Evolutionary conservation across 1,140 invertebrate species (phyloP).

Genomic region (Drosophila arawakana): DNA sequence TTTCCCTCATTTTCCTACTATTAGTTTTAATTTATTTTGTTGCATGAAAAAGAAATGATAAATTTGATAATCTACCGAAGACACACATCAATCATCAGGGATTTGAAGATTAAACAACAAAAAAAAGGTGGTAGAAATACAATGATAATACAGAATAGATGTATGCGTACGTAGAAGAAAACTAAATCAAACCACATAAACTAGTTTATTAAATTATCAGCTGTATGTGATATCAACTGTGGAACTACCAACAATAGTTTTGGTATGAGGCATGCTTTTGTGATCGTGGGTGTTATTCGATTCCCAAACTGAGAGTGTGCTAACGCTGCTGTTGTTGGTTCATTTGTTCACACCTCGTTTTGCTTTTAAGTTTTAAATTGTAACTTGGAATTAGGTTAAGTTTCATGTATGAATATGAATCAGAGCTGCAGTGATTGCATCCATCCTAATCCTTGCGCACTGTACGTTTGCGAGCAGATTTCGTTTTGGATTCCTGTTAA

Average conservation of each 20-base stretch:
- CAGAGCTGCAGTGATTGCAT: slow-evolving; percentile 26
- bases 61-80: background rate
- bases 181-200: slow-evolving; percentile 67
- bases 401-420: slow-evolving; percentile 40
- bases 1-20: slow-evolving; percentile 71
- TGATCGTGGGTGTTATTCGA: slow-evolving; percentile 26
- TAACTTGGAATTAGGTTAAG: slow-evolving; percentile 71
- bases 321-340: slow-evolving; percentile 21
- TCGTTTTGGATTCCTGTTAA: slow-evolving; percentile 66
- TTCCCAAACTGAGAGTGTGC: slow-evolving; percentile 15
- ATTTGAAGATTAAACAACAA: slow-evolving; percentile 17
- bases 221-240: slow-evolving; percentile 33
- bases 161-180: slow-evolving; percentile 49
- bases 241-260: slow-evolving; percentile 49
- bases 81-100: background rate
- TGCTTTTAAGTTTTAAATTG: slow-evolving; percentile 29
- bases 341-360: slow-evolving; percentile 12
- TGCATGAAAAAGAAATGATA: slow-evolving; percentile 21
- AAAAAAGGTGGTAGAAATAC: slow-evolving; percentile 56
- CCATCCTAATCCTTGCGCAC: slow-evolving; percentile 72
- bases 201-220: slow-evolving; percentile 62
- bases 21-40: slow-evolving; percentile 23
- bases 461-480: slow-evolving; percentile 68
- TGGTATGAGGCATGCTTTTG: slow-evolving; percentile 29
- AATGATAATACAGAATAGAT: slow-evolving; percentile 61